phyloP scores from a whole-genome alignment of 2,797 vertebrate species.

The Tolypeutes matacus region DNA sequence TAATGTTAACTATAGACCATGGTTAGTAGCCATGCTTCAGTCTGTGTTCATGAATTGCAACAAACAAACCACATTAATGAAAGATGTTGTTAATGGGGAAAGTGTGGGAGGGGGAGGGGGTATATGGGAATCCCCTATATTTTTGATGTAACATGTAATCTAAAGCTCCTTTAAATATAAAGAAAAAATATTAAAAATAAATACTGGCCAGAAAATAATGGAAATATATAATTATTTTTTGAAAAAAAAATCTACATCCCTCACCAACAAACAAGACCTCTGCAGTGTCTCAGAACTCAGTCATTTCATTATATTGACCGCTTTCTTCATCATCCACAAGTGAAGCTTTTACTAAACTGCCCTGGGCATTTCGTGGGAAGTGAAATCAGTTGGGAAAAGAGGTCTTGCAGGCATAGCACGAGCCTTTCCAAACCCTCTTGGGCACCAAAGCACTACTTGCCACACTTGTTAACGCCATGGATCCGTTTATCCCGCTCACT shows the following conservation, averaged over 20 bases:
- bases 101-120: too few relatives aligned
- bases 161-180: too few relatives aligned
- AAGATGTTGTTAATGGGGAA: too few relatives aligned
- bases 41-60: too few relatives aligned
- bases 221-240: too few relatives aligned
- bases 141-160: too few relatives aligned
- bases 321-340: conserved; percentile 50
- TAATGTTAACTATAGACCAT: too few relatives aligned
- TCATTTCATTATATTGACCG: conserved; percentile 44
- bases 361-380: conserved; percentile 70
- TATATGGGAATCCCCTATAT: too few relatives aligned
- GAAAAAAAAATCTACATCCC: background rate
- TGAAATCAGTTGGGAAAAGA: conserved; percentile 68
- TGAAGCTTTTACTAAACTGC: conserved; percentile 48
- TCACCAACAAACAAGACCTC: conserved; percentile 62
- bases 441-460: conserved; percentile 61
- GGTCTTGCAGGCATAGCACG: conserved; percentile 69
- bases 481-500: conserved; percentile 62
- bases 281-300: conserved; percentile 10
- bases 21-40: too few relatives aligned
- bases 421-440: conserved; percentile 68
- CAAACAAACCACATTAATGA: too few relatives aligned
- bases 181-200: too few relatives aligned
- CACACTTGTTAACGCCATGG: conserved; percentile 59
- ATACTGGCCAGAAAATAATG: too few relatives aligned